Evolutionary conservation across 2,113 vertebrate genomes (phyloP).

Genomic region (Alligator sinensis): DNA sequence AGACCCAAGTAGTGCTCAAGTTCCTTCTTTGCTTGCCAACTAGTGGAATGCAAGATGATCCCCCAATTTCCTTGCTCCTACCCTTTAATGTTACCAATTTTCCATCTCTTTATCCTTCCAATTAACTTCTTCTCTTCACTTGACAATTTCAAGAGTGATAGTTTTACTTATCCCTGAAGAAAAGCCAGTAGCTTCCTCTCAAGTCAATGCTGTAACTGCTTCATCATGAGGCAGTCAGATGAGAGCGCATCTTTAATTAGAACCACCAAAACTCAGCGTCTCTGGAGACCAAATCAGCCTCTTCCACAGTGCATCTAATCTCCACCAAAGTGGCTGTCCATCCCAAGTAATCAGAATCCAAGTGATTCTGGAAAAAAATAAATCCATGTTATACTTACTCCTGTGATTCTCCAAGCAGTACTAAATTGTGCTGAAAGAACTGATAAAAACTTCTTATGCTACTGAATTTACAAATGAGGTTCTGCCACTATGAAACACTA

Average conservation of each 20-base stretch:
- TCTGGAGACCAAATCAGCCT: neutral
- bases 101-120: neutral
- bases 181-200: neutral
- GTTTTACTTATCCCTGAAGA: neutral
- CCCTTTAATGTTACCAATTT: neutral
- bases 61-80: neutral
- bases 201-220: neutral
- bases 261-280: neutral
- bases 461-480: neutral
- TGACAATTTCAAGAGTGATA: neutral
- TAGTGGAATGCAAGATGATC: neutral
- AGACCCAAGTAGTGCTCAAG: neutral
- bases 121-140: neutral
- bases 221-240: neutral
- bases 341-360: neutral
- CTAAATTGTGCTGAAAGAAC: neutral
- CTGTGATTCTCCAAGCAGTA: neutral
- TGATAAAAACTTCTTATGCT: neutral
- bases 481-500: neutral
- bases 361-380: neutral
- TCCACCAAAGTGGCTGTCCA: neutral
- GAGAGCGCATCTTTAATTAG: neutral
- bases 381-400: neutral
- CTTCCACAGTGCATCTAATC: neutral
- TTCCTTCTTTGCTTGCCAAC: neutral